phyloP scores from a whole-genome alignment of 2,888 invertebrate species.

The Ennomos erosarius region DNA sequence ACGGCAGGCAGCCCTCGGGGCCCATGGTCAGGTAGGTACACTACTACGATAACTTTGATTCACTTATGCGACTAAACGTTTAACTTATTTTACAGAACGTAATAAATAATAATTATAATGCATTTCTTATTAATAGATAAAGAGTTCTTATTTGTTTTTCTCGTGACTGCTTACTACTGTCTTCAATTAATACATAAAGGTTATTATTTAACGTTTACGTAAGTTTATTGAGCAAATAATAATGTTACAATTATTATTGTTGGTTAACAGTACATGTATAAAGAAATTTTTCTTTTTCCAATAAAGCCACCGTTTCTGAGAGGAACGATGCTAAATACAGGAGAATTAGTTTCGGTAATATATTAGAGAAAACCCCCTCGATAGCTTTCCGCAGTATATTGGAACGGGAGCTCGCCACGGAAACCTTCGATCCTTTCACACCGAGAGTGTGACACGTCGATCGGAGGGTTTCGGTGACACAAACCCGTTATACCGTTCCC shows the following conservation, averaged over 20 bases:
- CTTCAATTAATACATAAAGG: no score
- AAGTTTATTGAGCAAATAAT: no score
- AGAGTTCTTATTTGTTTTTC: no score
- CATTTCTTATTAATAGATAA: no score
- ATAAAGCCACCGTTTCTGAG: conserved; percentile 77
- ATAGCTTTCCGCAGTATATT: conserved; percentile 34
- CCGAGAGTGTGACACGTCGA: background rate
- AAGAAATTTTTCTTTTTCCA: conserved; percentile 50
- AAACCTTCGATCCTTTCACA: background rate
- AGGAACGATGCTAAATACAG: conserved; percentile 51
- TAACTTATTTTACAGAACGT: no score
- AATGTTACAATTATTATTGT: background rate
- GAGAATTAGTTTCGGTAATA: conserved; percentile 58
- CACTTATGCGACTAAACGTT: no score
- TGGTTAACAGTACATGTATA: conserved; percentile 3
- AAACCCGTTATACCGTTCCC: background rate
- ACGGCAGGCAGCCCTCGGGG: conserved; percentile 43
- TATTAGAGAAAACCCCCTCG: conserved; percentile 36
- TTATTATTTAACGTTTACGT: no score
- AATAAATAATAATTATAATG: no score
- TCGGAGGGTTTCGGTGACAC: background rate
- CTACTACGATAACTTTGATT: no score
- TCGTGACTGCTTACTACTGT: no score
- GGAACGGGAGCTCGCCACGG: conserved; percentile 1
- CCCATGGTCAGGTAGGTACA: conserved; percentile 54